Evolutionary conservation across 2,113 vertebrate genomes (phyloP), one percentile per base, ranked within the genome.

Genomic region (Pseudorhombus dupliciocellatus): DNA sequence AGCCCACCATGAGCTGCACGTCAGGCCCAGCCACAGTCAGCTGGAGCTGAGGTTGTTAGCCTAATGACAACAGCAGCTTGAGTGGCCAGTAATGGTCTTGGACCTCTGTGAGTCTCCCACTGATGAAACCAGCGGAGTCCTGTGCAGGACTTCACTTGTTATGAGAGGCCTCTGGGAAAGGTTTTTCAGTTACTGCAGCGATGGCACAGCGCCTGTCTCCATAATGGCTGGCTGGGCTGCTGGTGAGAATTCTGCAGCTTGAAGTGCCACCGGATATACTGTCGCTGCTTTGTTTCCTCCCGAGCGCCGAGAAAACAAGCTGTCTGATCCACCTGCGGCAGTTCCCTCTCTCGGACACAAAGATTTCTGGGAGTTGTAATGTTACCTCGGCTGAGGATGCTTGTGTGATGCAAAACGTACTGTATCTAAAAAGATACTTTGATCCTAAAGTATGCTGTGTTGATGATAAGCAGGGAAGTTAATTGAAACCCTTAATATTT

Each of bases 401-500:
- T 80, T 81, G 64, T 64, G 70, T 56, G 63, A 63, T 68, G 58
- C 5, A 22, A 78, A 21, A 46, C 21, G 22, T 65, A 68, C 54
- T 80, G 54, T 64, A 65, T 77, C 16, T 40, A 52, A 31, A 56
- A 73, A 75, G 57, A 56, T 63, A 73, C 78, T 86, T 75, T 86
- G 79, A 76, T 81, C 70, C 65, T 69, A 16, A 69, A 84, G 73
- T 75, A 86, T 75, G 75, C 62, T 70, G 68, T 31, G 62, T 64
- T 81, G 81, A 66, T 81, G 84, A 87, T 83, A 84, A 87, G 81
- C 64, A 66, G 73, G 24, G 40, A 67, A 64, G 50, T 77, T 88
- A 85, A 85, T 84, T 84, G 78, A 85, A 79, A 83, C 40, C 58
- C 37, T 73, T 81, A 70, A 84, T 83, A 68, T 77, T 70, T 75